Conservation (phyloP, 2,797 vertebrate species). For the Dendrocincla fuliginosa region DNA sequence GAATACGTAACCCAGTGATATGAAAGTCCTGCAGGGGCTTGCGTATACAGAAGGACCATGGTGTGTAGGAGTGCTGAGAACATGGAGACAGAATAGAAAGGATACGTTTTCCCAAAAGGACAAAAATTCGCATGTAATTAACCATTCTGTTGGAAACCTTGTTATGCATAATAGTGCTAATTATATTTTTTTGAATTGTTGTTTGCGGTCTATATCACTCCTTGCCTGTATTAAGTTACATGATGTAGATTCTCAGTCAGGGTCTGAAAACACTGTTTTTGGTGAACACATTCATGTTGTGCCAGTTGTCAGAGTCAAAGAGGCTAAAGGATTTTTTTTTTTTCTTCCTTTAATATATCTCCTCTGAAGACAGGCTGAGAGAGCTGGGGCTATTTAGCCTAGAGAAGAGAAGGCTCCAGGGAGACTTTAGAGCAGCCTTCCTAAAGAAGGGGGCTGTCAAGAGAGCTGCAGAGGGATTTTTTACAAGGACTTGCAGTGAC, state of each 20-base stretch:
- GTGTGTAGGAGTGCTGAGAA: not conserved
- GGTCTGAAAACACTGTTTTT: not conserved
- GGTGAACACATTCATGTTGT: not conserved
- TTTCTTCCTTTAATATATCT: not conserved
- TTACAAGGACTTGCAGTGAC: not conserved
- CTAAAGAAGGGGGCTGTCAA: not conserved
- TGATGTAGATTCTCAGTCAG: not conserved
- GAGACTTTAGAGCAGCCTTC: not conserved
- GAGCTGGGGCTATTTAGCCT: not conserved
- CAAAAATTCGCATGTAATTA: not conserved
- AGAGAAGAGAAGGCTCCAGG: not conserved
- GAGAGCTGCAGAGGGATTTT: not conserved
- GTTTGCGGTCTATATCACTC: not conserved
- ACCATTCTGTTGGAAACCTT: not conserved
- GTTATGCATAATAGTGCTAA: not conserved
- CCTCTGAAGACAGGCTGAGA: not conserved
- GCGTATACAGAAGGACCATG: not conserved
- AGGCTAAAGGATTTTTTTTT: not conserved
- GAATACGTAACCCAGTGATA: conserved; percentile 7
- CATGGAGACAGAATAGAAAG: not conserved
- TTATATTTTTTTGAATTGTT: not conserved
- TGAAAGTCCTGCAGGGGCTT: not conserved
- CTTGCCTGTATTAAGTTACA: not conserved
- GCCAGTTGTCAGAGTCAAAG: not conserved
- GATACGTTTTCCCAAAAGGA: not conserved